These are phyloP conservation scores for Drosophila willistoni DNA, from an alignment of 1,140 invertebrate species.

Conservation along the genomic window DNA sequence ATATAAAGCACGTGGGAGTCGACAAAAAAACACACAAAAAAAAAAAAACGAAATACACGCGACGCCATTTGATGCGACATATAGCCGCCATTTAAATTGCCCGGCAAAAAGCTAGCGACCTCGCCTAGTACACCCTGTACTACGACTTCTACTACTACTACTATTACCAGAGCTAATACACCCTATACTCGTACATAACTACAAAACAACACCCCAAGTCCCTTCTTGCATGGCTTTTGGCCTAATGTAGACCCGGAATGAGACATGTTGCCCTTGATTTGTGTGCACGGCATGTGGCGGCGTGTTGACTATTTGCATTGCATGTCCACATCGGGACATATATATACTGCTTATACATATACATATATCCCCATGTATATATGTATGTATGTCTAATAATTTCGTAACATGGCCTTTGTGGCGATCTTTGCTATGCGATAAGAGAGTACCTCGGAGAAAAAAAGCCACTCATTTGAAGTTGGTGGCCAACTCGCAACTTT, in stretches of 20 bases:
- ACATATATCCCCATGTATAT: constrained; percentile 8
- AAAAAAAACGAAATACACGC: constrained; percentile 52
- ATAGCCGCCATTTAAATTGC: constrained; percentile 74
- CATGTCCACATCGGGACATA: constrained; percentile 52
- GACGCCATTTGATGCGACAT: constrained; percentile 67
- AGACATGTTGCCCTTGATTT: constrained; percentile 79
- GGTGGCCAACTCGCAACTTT: constrained; percentile 54
- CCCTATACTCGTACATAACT: neutral
- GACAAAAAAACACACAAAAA: constrained; percentile 24
- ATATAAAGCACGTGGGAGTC: constrained; percentile 49
- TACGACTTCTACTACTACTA: neutral
- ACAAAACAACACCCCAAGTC: neutral
- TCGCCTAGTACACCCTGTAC: constrained; percentile 32
- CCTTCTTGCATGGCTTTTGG: neutral
- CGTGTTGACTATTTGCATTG: constrained; percentile 79
- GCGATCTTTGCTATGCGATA: constrained; percentile 75
- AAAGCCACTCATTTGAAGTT: constrained; percentile 28
- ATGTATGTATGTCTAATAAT: constrained; percentile 69
- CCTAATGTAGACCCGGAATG: constrained; percentile 54
- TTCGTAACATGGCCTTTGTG: constrained; percentile 81
- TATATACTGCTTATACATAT: constrained; percentile 22
- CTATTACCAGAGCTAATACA: neutral
- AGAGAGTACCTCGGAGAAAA: constrained; percentile 23
- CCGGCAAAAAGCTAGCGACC: constrained; percentile 57
- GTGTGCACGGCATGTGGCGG: constrained; percentile 80